phyloP scores from a whole-genome alignment of 2,113 vertebrate species.

The Tragelaphus imberbis region DNA sequence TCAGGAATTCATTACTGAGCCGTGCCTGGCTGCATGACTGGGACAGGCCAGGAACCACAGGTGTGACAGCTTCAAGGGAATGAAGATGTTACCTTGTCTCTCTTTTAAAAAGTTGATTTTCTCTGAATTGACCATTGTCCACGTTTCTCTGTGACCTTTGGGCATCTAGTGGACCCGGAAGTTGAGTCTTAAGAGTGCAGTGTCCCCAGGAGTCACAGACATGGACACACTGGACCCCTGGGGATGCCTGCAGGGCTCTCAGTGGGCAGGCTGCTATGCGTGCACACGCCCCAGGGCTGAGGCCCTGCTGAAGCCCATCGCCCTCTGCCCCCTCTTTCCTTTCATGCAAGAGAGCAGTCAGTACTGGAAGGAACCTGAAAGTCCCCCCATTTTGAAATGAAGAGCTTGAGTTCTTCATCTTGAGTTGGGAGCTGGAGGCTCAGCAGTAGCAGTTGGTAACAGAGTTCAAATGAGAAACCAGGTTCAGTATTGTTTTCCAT shows the following conservation, averaged over 20 bases:
- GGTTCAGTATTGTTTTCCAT: not conserved
- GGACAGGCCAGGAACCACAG: not conserved
- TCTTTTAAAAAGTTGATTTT: not conserved
- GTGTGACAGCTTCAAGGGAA: not conserved
- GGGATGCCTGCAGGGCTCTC: not conserved
- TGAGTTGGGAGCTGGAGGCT: not conserved
- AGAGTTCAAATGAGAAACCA: not conserved
- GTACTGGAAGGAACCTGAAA: not conserved
- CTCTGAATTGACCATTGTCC: not conserved
- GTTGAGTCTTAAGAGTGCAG: not conserved
- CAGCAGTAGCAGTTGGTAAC: not conserved
- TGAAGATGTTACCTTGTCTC: not conserved
- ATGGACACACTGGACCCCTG: not conserved
- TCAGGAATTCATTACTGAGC: not conserved
- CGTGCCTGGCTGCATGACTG: not conserved
- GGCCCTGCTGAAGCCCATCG: rapidly evolving
- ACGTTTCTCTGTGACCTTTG: not conserved
- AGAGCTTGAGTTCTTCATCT: not conserved
- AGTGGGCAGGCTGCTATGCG: not conserved
- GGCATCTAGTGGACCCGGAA: not conserved
- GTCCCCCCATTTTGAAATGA: not conserved
- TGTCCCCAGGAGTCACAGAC: not conserved
- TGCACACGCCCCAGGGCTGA: rapidly evolving
- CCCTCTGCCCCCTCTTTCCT: not conserved
- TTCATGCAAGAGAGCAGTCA: not conserved